A percentile compares a stretch with the other conserved stretches of the same genome.
These are phyloP conservation scores for Polydesmus complanatus DNA, from an alignment of 2,888 invertebrate genomes.

Conservation along the genomic window DNA sequence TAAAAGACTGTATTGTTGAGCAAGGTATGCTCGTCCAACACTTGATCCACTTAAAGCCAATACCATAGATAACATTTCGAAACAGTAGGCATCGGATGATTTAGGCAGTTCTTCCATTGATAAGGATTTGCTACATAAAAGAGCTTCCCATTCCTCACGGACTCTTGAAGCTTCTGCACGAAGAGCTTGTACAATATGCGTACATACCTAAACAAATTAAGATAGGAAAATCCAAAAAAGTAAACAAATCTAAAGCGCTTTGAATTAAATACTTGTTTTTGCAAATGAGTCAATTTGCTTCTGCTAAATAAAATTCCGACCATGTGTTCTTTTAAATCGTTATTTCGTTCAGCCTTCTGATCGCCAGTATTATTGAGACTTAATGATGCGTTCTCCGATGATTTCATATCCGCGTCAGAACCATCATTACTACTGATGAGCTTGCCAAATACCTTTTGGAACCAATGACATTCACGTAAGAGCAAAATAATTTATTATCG, in stretches of 20 bases:
- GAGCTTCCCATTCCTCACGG: constrained; percentile 79
- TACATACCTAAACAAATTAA: constrained; percentile 49
- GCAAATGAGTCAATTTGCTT: constrained; percentile 80
- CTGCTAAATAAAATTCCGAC: constrained; percentile 90
- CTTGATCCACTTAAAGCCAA: constrained; percentile 82
- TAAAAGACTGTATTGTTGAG: constrained; percentile 72
- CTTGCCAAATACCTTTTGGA: constrained; percentile 69
- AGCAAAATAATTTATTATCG: constrained; percentile 5
- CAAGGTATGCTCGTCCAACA: constrained; percentile 76
- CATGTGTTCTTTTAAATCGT: constrained; percentile 83
- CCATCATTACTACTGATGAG: constrained; percentile 52
- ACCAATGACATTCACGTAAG: not conserved
- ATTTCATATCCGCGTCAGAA: constrained; percentile 30
- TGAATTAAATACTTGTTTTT: constrained; percentile 59
- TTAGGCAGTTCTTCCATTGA: constrained; percentile 23
- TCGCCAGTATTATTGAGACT: constrained; percentile 31
- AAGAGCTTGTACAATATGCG: constrained; percentile 59
- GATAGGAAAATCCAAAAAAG: not conserved
- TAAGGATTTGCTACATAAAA: constrained; percentile 30
- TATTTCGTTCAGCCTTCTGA: constrained; percentile 38
- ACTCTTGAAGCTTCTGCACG: constrained; percentile 72
- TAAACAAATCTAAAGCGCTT: constrained; percentile 18
- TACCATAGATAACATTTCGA: constrained; percentile 92
- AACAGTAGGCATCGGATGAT: constrained; percentile 75
- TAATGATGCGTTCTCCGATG: constrained; percentile 23